Conservation (phyloP, 2,113 vertebrate genomes). For the Phyllopteryx taeniolatus region DNA sequence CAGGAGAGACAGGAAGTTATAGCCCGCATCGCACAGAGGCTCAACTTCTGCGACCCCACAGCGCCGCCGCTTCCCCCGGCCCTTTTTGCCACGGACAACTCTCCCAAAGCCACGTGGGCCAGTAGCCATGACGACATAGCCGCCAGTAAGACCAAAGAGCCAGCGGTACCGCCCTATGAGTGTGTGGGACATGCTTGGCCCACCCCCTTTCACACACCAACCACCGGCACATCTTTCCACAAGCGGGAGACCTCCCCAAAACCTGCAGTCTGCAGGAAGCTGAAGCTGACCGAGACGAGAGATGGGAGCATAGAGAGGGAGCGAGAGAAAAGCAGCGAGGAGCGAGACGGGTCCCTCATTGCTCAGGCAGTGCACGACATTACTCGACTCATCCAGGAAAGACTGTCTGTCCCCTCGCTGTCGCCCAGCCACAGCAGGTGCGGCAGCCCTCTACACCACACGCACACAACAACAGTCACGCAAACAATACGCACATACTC, state of each 20-base stretch:
- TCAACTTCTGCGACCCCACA: constrained; percentile 91
- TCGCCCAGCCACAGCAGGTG: constrained; percentile 60
- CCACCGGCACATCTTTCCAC: constrained; percentile 64
- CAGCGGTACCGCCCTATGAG: constrained; percentile 61
- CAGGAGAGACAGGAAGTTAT: constrained; percentile 97
- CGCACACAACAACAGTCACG: constrained; percentile 64
- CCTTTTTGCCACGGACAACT: constrained; percentile 71
- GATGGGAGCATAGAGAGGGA: constrained; percentile 39
- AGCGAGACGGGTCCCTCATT: constrained; percentile 66
- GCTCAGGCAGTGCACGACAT: constrained; percentile 76
- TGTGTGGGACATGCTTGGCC: constrained; percentile 66
- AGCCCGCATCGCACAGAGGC: constrained; percentile 92
- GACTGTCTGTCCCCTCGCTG: constrained; percentile 72
- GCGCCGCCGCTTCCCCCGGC: constrained; percentile 78
- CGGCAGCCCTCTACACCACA: constrained; percentile 56
- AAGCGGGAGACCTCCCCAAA: constrained; percentile 74
- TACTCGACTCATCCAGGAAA: constrained; percentile 77
- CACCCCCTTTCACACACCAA: constrained; percentile 73
- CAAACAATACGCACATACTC: constrained; percentile 68
- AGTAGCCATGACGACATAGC: constrained; percentile 71
- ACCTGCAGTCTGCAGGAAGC: constrained; percentile 81
- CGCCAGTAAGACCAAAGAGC: constrained; percentile 84
- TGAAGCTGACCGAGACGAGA: constrained; percentile 71
- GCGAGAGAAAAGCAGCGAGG: constrained; percentile 2
- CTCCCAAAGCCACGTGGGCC: constrained; percentile 77